A percentile compares a stretch with the other conserved stretches of the same genome.
phyloP scores from a whole-genome alignment of 2,797 vertebrate species.

The Aphelocoma californica region DNA sequence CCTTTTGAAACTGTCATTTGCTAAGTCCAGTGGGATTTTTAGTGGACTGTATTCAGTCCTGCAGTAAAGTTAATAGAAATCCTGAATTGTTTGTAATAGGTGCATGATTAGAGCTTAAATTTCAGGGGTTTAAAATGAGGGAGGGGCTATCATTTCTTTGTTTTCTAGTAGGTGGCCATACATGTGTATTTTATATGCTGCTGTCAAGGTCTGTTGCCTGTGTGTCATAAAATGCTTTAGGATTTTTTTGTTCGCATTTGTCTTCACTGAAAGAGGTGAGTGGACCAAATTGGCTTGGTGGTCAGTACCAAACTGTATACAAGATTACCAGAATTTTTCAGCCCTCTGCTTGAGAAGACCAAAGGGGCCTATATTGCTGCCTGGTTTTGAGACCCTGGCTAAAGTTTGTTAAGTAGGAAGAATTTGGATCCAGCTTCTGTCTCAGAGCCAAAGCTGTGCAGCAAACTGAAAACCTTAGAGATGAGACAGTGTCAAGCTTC shows the following conservation, averaged over 20 bases:
- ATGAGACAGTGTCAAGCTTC: neutral
- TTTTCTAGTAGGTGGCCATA: neutral
- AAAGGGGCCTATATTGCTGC: neutral
- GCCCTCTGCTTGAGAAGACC: neutral
- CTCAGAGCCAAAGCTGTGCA: neutral
- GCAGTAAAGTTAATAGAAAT: neutral
- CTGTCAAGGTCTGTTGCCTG: neutral
- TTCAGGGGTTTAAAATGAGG: neutral
- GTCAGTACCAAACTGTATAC: neutral
- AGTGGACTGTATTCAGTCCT: neutral
- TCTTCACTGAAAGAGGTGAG: neutral
- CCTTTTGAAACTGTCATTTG: neutral
- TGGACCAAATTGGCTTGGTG: neutral
- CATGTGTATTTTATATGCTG: neutral
- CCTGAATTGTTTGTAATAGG: neutral
- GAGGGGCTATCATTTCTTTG: neutral
- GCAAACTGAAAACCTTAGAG: neutral
- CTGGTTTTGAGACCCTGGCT: neutral
- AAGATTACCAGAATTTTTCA: neutral
- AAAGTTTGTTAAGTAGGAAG: neutral
- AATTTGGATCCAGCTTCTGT: neutral
- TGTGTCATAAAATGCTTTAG: neutral
- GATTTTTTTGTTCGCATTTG: neutral
- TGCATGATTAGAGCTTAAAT: neutral
- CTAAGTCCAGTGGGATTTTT: neutral